Evolutionary conservation across 2,113 vertebrate species (phyloP).

Genomic region (Callorhinus ursinus): DNA sequence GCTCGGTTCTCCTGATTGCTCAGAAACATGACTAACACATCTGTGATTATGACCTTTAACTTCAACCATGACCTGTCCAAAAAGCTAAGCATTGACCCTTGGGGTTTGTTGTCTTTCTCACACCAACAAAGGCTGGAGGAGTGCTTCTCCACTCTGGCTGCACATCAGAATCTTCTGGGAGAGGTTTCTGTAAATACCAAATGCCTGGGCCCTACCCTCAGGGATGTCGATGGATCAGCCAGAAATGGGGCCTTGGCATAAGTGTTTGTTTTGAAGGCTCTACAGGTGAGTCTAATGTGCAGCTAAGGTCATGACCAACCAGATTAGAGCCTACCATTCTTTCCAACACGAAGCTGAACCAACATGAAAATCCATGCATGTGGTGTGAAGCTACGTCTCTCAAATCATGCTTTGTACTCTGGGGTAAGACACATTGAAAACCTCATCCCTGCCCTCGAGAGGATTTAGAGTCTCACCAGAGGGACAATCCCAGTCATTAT

Average conservation of each 20-base stretch:
- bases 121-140: background rate
- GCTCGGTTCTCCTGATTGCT: constrained; percentile 1
- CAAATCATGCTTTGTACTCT: background rate
- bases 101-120: background rate
- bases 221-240: background rate
- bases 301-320: background rate
- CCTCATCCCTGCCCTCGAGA: background rate
- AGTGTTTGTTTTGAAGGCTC: background rate
- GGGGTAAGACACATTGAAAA: background rate
- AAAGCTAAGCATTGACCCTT: background rate
- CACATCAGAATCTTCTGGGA: background rate
- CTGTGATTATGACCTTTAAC: background rate
- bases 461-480: background rate
- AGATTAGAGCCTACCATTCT: constrained; percentile 11
- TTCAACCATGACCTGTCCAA: background rate
- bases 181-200: background rate
- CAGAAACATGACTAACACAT: background rate
- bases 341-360: background rate
- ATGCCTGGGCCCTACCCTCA: background rate
- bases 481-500: background rate
- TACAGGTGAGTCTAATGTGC: background rate
- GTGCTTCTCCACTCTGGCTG: background rate
- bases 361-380: constrained; percentile 10
- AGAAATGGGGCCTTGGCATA: background rate
- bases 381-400: background rate